These are phyloP conservation scores for Lepus timidus DNA, from an alignment of 2,113 vertebrate species.

Conservation along the genomic window DNA sequence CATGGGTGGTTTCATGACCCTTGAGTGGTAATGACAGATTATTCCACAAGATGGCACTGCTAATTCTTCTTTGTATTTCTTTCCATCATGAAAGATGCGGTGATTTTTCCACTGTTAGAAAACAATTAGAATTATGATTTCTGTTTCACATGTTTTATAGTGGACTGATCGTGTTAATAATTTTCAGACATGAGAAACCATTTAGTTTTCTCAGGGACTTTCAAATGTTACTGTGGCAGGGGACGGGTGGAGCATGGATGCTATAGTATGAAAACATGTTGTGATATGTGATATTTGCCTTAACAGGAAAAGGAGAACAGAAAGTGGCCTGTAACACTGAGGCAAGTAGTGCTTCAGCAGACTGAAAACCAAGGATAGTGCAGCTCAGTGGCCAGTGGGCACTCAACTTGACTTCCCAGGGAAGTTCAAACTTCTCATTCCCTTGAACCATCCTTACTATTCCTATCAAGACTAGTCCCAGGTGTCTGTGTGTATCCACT, in stretches of 20 bases:
- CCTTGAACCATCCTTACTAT: background rate
- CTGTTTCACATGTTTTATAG: background rate
- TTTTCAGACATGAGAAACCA: constrained; percentile 18
- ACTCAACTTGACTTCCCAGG: background rate
- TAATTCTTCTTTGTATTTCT: constrained; percentile 62
- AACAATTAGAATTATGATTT: constrained; percentile 40
- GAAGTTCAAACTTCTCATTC: background rate
- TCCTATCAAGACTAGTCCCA: background rate
- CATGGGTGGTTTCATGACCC: background rate
- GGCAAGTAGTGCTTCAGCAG: background rate
- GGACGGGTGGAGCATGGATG: background rate
- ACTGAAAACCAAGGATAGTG: no score
- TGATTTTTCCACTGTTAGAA: background rate
- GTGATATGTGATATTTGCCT: background rate
- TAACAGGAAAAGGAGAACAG: background rate
- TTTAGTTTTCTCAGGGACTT: background rate
- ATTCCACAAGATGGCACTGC: constrained; percentile 79
- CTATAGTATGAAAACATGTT: background rate
- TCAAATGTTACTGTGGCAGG: background rate
- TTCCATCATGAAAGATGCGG: background rate
- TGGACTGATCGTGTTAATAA: background rate
- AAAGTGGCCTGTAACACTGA: background rate
- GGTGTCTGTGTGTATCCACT: background rate
- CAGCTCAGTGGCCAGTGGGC: background rate
- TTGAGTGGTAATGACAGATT: constrained; percentile 25